Evolutionary conservation across 1,140 invertebrate species (phyloP).

Genomic region (Pseudobourletiella spinata): DNA sequence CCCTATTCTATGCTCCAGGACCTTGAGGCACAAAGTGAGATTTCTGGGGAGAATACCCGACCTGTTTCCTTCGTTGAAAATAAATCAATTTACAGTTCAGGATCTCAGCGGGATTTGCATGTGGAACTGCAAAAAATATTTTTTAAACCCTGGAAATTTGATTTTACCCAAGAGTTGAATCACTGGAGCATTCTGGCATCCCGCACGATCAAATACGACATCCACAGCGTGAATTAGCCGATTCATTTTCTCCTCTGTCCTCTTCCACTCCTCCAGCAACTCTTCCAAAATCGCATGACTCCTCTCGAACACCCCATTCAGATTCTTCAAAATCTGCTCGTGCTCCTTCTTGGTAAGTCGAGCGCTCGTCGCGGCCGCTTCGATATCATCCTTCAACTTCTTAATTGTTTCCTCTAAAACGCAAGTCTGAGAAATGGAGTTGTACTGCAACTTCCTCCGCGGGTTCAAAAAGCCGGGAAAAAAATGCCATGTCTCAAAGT

Average conservation of each 20-base stretch:
- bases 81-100: background rate
- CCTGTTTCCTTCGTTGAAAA: background rate
- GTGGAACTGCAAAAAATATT: background rate
- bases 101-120: background rate
- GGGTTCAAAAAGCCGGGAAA: background rate
- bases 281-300: background rate
- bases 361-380: background rate
- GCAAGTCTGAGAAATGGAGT: too few species aligned
- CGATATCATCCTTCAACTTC: constrained; percentile 16
- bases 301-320: background rate
- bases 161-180: constrained; percentile 28
- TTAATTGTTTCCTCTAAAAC: background rate
- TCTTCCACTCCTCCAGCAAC: background rate
- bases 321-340: background rate
- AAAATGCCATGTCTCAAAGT: too few species aligned
- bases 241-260: background rate
- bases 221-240: constrained; percentile 7
- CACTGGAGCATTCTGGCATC: constrained; percentile 24
- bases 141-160: background rate
- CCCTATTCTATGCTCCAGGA: constrained; percentile 18
- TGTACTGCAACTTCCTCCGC: too few species aligned
- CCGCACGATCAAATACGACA: constrained; percentile 7
- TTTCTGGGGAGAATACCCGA: constrained; percentile 15
- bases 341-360: background rate
- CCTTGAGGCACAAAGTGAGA: constrained; percentile 13